phyloP scores from a whole-genome alignment of 2,113 vertebrate species.

The Todiramphus chloris region DNA sequence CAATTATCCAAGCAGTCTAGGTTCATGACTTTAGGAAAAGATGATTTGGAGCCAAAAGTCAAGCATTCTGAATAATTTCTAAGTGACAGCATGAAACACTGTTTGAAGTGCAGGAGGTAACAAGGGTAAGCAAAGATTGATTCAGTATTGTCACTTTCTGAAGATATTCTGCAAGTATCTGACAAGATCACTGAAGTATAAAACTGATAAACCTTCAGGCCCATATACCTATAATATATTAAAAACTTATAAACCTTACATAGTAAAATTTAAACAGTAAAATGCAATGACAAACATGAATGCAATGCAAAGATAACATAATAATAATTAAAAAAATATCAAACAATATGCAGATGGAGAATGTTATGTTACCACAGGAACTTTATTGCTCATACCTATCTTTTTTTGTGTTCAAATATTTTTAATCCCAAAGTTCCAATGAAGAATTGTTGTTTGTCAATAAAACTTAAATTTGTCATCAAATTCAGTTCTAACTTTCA shows the following conservation, averaged over 20 bases:
- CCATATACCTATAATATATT: neutral
- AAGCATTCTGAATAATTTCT: neutral
- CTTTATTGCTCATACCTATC: neutral
- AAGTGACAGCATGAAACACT: neutral
- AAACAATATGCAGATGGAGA: neutral
- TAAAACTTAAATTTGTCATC: neutral
- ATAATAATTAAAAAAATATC: neutral
- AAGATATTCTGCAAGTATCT: neutral
- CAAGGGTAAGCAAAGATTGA: neutral
- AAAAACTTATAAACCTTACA: neutral
- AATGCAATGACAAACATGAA: neutral
- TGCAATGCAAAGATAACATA: neutral
- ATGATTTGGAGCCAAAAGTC: neutral
- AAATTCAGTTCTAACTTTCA: neutral
- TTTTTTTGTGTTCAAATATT: neutral
- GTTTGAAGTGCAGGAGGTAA: neutral
- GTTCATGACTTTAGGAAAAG: constrained; percentile 10
- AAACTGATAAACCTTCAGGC: neutral
- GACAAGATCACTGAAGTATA: neutral
- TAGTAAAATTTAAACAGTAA: neutral
- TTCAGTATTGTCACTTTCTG: neutral
- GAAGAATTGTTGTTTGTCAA: neutral
- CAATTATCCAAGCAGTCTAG: neutral
- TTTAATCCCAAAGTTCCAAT: neutral
- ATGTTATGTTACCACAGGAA: neutral